A percentile compares a stretch with the other conserved stretches of the same genome.
These are phyloP conservation scores for Rallus limicola DNA, from an alignment of 2,113 vertebrate species.

Conservation along the genomic window DNA sequence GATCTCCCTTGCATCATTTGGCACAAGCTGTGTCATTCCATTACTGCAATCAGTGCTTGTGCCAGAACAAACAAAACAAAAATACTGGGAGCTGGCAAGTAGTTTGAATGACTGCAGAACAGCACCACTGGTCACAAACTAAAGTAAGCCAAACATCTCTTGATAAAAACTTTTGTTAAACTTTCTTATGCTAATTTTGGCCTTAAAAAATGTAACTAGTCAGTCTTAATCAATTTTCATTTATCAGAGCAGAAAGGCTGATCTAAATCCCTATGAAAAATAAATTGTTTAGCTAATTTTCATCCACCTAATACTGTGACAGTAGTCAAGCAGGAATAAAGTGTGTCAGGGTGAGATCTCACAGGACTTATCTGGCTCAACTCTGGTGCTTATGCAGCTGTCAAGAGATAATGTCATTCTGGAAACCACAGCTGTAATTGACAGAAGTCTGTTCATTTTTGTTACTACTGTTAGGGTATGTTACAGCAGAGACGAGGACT, in stretches of 20 bases:
- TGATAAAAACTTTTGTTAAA: background rate
- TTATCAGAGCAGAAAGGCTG: background rate
- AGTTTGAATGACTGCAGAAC: background rate
- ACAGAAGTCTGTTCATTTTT: background rate
- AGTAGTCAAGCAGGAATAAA: background rate
- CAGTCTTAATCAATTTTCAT: background rate
- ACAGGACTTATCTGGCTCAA: background rate
- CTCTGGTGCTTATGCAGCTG: background rate
- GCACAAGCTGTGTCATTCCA: background rate
- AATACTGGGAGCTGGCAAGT: background rate
- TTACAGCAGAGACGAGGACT: background rate
- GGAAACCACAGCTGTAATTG: background rate
- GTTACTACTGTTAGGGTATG: background rate
- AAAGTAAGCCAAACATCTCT: background rate
- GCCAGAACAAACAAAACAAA: constrained; percentile 32
- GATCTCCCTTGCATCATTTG: background rate
- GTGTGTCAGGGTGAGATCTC: background rate
- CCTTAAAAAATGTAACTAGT: background rate
- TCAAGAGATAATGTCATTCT: background rate
- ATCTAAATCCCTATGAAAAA: background rate
- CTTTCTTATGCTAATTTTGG: background rate
- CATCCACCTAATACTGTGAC: background rate
- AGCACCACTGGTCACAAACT: background rate
- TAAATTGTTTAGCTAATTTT: background rate
- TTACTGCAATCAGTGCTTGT: background rate